Base-by-base conservation (phyloP, 2,888 invertebrate genomes). In the Drosophila peninsularis region DNA sequence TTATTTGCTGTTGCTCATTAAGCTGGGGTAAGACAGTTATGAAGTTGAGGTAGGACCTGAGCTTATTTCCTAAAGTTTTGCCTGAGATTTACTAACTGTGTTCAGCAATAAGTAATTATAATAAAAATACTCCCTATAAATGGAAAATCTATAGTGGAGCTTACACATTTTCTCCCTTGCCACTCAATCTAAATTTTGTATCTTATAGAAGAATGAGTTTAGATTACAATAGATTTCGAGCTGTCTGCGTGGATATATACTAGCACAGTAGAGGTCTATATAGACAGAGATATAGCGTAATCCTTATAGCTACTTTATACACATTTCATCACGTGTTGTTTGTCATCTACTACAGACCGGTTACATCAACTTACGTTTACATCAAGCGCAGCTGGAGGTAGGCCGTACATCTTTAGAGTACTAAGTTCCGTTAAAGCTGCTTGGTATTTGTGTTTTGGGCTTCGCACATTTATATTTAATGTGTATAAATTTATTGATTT, bases 341-440 rank as follows among this genome's bases (percentile, higher is more conserved):
- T 19, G 11, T 13, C 44, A 2, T 47, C 9, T 0, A 7, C 3
- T 1, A n/a, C 7, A 36, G 14, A 49, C 76, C 75, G 71, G 77
- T 58, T 45, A 14, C 24, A 14, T 17, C 14, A 37, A 83, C 82
- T 82, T 83, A 82, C 82, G 63, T 76, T 78, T 30, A 78, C 70
- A 70, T 82, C 86, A 42, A 71, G 70, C 60, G 78, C 65, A 60
- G 81, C 73, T 62, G 81, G 76, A 34, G 73, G 65, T 57, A 86
- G 49, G 62, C 82, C 83, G 62, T 83, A 82, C 82, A 82, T 82
- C 34, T 83, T 82, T 49, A 57, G 19, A 45, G n/a, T 52, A 21
- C 19, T 56, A 34, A 34, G 34, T 34, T 50, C 34, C 19, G 32
- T 34, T 34, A 34, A 34, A 19, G 49, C 42, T 57, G 55, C 49